A percentile compares a stretch with the other conserved stretches of the same genome.
phyloP scores from a whole-genome alignment of 2,113 vertebrate species.

The Aplodontia rufa region DNA sequence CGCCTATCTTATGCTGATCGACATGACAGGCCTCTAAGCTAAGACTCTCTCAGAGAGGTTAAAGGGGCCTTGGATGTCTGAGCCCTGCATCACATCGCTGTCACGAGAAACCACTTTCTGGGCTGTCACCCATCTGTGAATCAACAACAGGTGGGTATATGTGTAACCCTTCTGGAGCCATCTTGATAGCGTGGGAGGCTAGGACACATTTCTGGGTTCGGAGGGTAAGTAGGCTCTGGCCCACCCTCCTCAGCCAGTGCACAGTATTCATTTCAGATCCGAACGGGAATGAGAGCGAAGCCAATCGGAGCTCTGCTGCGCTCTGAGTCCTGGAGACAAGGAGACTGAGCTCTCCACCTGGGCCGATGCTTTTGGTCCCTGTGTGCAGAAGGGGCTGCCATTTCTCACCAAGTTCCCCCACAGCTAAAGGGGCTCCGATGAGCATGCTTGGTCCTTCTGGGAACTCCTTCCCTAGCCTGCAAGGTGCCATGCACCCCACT shows the following conservation, averaged over 20 bases:
- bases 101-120: background rate
- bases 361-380: background rate
- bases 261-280: background rate
- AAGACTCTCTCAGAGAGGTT: background rate
- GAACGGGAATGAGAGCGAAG: background rate
- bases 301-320: background rate
- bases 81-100: fast-evolving
- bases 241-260: background rate
- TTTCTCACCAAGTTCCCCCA: too few species aligned
- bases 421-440: too few species aligned
- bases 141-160: too few species aligned
- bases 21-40: too few species aligned
- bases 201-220: background rate
- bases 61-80: too few species aligned
- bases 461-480: too few species aligned
- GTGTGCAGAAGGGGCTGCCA: background rate
- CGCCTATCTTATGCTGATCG: background rate
- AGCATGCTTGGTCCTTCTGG: too few species aligned
- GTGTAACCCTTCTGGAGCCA: background rate
- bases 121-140: background rate
- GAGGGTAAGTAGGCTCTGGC: background rate
- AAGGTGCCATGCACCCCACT: too few species aligned
- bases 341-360: fast-evolving
- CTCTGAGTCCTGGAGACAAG: background rate
- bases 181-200: fast-evolving